phyloP scores from a whole-genome alignment of 2,888 invertebrate genomes.

The Tipula vernalis region DNA sequence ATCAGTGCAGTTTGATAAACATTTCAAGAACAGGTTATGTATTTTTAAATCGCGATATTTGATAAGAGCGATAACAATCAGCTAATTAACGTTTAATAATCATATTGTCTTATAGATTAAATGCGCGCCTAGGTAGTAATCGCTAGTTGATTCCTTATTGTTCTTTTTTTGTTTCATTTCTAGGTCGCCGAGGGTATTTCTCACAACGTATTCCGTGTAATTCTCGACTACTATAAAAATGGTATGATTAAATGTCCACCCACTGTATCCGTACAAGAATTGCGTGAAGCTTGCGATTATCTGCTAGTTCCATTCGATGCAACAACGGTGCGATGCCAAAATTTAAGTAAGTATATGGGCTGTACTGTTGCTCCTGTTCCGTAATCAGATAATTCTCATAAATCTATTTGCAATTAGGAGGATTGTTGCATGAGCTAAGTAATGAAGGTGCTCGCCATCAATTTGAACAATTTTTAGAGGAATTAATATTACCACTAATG shows the following conservation, averaged over 20 bases:
- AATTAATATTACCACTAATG: conserved; percentile 91
- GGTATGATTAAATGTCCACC: conserved; percentile 91
- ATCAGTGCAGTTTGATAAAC: not conserved
- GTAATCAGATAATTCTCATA: not conserved
- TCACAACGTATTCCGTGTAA: conserved; percentile 86
- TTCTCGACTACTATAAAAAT: conserved; percentile 87
- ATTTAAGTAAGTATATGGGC: conserved; percentile 57
- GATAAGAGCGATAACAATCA: not conserved
- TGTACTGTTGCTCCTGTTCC: conserved; percentile 18
- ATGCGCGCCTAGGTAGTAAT: not conserved
- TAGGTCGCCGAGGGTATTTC: conserved; percentile 88
- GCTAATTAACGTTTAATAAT: not conserved
- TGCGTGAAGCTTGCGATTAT: conserved; percentile 98
- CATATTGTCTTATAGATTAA: not conserved
- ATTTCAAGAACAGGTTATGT: not conserved
- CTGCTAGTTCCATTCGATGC: conserved; percentile 96
- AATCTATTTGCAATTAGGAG: conserved; percentile 41
- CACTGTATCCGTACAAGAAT: conserved; percentile 88
- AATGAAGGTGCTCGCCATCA: conserved; percentile 98
- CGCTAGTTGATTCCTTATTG: not conserved
- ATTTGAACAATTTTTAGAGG: conserved; percentile 92
- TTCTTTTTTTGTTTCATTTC: conserved; percentile 31
- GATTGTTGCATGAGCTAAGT: conserved; percentile 91
- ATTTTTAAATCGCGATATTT: not conserved
- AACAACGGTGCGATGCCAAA: conserved; percentile 88